A percentile compares a stretch with the other conserved stretches of the same genome.
Evolutionary conservation across 2,888 invertebrate species (phyloP).

Genomic region (Hypomecis punctinalis): DNA sequence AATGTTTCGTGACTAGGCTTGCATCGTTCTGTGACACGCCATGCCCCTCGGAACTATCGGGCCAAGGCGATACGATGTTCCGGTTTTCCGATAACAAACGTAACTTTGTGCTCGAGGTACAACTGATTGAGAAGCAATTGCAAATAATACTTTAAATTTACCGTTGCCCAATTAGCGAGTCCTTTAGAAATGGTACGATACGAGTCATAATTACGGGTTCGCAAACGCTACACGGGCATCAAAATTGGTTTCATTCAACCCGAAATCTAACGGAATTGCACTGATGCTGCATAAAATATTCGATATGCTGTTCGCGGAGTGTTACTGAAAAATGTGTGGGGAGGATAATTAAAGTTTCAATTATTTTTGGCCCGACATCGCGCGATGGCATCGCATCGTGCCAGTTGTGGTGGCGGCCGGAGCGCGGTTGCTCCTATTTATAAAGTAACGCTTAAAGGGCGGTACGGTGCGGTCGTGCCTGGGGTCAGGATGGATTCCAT

Average conservation of each 20-base stretch:
- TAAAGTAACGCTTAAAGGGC: conserved; percentile 77
- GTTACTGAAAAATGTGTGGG: conserved; percentile 12
- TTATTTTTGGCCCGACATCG: conserved; percentile 38
- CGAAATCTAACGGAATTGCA: conserved; percentile 24
- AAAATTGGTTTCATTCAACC: conserved; percentile 32
- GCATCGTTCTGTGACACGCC: conserved; percentile 71
- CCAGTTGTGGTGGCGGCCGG: conserved; percentile 41
- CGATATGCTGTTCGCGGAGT: conserved; percentile 5
- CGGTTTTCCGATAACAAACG: conserved; percentile 65
- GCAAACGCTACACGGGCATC: conserved; percentile 28
- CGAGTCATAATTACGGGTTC: conserved; percentile 30
- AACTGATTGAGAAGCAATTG: conserved; percentile 36
- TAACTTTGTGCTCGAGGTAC: conserved; percentile 36
- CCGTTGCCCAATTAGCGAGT: conserved; percentile 42
- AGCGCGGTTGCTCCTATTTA: conserved; percentile 71
- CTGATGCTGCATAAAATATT: conserved; percentile 27
- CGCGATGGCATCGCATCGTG: conserved; percentile 44
- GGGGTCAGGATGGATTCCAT: conserved; percentile 81
- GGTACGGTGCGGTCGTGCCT: conserved; percentile 73
- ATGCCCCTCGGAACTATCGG: conserved; percentile 70
- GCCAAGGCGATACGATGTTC: conserved; percentile 74
- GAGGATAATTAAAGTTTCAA: conserved; percentile 35
- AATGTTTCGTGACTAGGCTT: conserved; percentile 74
- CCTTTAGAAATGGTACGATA: conserved; percentile 28
- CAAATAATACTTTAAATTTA: conserved; percentile 34